Base-by-base conservation (phyloP, 2,113 vertebrate species). In the Sinocyclocheilus rhinocerous region DNA sequence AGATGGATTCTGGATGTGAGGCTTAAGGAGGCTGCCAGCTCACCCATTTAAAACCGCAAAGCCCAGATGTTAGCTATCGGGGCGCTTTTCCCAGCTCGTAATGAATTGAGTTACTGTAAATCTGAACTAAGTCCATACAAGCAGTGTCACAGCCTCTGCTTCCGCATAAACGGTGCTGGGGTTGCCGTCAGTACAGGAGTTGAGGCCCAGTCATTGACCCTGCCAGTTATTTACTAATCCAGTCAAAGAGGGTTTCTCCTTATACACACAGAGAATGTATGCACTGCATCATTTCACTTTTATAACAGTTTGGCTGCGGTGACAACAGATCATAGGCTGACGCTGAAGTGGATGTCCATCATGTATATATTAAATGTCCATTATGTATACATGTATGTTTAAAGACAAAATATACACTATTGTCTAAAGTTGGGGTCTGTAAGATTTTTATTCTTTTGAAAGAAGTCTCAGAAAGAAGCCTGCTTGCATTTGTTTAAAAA, bases 51-150 rank as follows among this genome's bases (percentile, higher is more conserved):
- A 90, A 91, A 89, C 90, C 85, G 87, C 89, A 90, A 90, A 86
- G 89, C 90, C 92, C 95, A 96, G 94, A 95, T 96, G 93, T 94
- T 95, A 76, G 90, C 83, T 92, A 86, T 94, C 93, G 92, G 89
- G 87, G 92, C 92, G 88, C 88, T 91, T 90, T 55, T 87, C 89
- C 92, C 90, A 85, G 81, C 61, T 90, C 92, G 93, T 92, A 90
- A 91, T 90, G 95, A 92, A 93, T 93, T 89, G 89, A 94, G 91
- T 94, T 92, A 93, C 93, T 93, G 92, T 94, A 92, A 94, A 95
- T 92, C 92, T 93, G 89, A 92, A 90, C 93, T 89, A 93, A 91
- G 79, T 85, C 91, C 91, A 89, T 90, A 86, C 89, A 93, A 94
- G 94, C 91, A 91, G 84, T 88, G 89, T 70, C 87, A n/a, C 70